Evolutionary conservation across 2,888 invertebrate genomes (phyloP).

Genomic region (Agriopis aurantiaria): DNA sequence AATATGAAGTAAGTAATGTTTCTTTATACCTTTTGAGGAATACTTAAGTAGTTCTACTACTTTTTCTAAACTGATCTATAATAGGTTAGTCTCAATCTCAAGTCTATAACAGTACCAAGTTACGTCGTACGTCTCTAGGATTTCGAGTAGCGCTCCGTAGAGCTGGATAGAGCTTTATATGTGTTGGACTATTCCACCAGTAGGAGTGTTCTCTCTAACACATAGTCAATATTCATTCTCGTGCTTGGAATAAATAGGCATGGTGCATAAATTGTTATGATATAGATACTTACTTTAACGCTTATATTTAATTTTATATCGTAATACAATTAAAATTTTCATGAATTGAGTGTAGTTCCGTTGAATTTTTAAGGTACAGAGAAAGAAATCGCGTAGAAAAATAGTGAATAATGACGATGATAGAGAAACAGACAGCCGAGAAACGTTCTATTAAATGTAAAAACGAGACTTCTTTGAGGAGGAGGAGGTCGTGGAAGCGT

Average conservation of each 20-base stretch:
- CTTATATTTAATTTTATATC: neutral
- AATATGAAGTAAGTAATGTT: no score
- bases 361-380: neutral
- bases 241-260: conserved; percentile 35
- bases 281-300: conserved; percentile 1
- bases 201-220: conserved; percentile 58
- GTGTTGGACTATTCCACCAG: conserved; percentile 71
- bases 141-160: conserved; percentile 70
- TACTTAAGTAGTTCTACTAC: no score
- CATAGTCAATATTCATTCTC: conserved; percentile 48
- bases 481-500: neutral
- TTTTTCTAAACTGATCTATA: neutral
- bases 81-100: neutral
- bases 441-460: no score
- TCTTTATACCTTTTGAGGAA: no score
- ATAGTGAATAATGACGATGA: no score
- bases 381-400: neutral
- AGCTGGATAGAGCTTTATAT: conserved; percentile 68
- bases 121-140: conserved; percentile 67
- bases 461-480: no score
- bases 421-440: no score
- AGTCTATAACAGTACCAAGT: conserved; percentile 37
- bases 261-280: conserved; percentile 41
- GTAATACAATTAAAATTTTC: neutral
- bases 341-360: neutral